Conservation (phyloP, 2,888 invertebrate genomes). For the Agrilus biguttatus region DNA sequence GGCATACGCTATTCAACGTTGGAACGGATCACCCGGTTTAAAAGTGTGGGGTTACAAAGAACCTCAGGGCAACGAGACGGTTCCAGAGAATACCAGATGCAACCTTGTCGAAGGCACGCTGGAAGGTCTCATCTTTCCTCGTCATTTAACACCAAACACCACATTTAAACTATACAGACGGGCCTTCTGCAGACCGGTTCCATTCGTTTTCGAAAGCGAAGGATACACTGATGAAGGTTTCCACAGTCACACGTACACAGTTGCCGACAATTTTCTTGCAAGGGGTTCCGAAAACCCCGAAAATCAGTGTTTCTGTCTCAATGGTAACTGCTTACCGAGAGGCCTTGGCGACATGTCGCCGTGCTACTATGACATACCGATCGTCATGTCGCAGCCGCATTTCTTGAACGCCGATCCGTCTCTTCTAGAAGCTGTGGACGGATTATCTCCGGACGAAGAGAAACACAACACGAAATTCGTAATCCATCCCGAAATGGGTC, state of each 20-base stretch:
- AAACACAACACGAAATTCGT: slow-evolving; percentile 43
- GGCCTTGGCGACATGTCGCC: slow-evolving; percentile 36
- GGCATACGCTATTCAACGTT: slow-evolving; percentile 41
- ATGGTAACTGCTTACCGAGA: slow-evolving; percentile 58
- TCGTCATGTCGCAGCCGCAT: slow-evolving; percentile 45
- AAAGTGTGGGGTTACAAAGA: slow-evolving; percentile 50
- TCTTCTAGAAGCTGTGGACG: slow-evolving; percentile 42
- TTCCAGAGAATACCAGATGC: slow-evolving; percentile 40
- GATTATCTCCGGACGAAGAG: slow-evolving; percentile 42
- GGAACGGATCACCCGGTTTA: slow-evolving; percentile 53
- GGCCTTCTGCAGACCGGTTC: slow-evolving; percentile 61
- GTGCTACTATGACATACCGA: slow-evolving; percentile 51
- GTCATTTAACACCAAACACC: slow-evolving; percentile 37
- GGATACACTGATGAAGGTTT: slow-evolving; percentile 34
- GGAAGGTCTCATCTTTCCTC: slow-evolving; percentile 60
- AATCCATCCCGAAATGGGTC: slow-evolving; percentile 58
- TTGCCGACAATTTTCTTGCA: slow-evolving; percentile 46
- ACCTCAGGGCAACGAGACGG: slow-evolving; percentile 14
- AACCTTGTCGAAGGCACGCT: slow-evolving; percentile 51
- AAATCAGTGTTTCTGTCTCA: slow-evolving; percentile 48
- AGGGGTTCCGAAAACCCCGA: slow-evolving; percentile 37
- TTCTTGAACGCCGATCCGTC: slow-evolving; percentile 50
- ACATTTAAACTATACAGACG: slow-evolving; percentile 52
- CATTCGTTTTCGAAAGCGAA: slow-evolving; percentile 31
- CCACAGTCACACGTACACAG: slow-evolving; percentile 42